Conservation (phyloP, 1,140 invertebrate species). For the Orussus abietinus region DNA sequence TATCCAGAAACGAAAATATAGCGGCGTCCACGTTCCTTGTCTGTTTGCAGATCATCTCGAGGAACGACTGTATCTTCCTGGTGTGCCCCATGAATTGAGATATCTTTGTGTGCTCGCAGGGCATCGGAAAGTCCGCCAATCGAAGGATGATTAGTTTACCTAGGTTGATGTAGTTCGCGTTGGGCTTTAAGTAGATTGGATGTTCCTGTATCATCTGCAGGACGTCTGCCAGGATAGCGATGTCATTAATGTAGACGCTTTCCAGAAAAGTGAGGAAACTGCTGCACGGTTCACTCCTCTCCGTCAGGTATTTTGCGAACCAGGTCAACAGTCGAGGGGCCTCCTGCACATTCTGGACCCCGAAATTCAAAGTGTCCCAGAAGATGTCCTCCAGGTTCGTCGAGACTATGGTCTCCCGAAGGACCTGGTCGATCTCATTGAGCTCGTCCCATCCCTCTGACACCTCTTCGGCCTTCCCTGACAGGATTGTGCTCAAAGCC, state of each 20-base stretch:
- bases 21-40: conserved; percentile 18
- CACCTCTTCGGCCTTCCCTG: conserved; percentile 21
- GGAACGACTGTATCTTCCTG: conserved; percentile 24
- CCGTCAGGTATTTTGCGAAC: conserved; percentile 28
- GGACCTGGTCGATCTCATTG: conserved; percentile 20
- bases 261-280: conserved; percentile 26
- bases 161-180: conserved; percentile 22
- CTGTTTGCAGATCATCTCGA: conserved; percentile 21
- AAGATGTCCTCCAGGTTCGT: conserved; percentile 18
- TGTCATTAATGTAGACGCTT: conserved; percentile 21
- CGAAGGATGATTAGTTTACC: conserved; percentile 30
- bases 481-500: conserved; percentile 24
- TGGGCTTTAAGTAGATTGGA: conserved; percentile 20
- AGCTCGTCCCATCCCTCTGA: conserved; percentile 28
- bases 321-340: conserved; percentile 29
- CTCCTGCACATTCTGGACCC: conserved; percentile 24
- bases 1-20: conserved; percentile 29
- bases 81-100: conserved; percentile 23
- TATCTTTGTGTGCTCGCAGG: conserved; percentile 17
- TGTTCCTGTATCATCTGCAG: conserved; percentile 22
- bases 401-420: conserved; percentile 11
- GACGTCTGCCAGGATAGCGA: conserved; percentile 26
- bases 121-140: conserved; percentile 27
- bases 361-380: conserved; percentile 6
- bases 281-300: conserved; percentile 16